Conservation (phyloP, 2,888 invertebrate species). For the Ectobius pallidus region DNA sequence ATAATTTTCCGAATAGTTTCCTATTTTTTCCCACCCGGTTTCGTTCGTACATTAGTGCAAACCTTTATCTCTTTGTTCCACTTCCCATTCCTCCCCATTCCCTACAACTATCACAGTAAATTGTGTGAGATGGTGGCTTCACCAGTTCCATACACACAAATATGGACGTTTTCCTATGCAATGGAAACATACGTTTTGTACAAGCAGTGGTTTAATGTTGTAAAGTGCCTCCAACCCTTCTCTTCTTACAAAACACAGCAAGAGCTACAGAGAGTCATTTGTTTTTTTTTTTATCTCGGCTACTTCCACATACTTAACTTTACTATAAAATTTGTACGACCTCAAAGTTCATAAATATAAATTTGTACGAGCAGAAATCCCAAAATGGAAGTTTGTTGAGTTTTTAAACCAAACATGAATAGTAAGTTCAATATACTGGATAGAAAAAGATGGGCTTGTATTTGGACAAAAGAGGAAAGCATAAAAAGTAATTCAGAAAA, state of each 20-base stretch:
- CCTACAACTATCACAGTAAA: neutral
- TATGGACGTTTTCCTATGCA: neutral
- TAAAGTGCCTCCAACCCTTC: neutral
- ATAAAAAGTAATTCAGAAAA: no score
- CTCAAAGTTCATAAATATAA: neutral
- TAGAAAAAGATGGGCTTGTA: no score
- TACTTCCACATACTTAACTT: neutral
- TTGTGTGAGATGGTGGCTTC: slow-evolving; percentile 8
- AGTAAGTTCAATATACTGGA: no score
- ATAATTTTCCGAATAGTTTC: no score
- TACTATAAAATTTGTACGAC: neutral
- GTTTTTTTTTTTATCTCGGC: neutral
- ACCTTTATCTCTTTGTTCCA: neutral
- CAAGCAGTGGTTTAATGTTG: neutral
- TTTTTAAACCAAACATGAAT: no score
- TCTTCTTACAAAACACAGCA: neutral
- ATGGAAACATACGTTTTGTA: neutral
- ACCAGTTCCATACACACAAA: neutral
- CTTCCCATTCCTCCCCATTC: neutral
- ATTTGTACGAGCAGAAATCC: no score
- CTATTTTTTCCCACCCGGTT: neutral
- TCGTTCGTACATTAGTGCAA: neutral
- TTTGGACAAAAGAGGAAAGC: no score
- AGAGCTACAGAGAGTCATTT: neutral
- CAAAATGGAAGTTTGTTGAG: no score